Conservation (phyloP, 2,888 invertebrate genomes). For the Auanema freiburgensis region DNA sequence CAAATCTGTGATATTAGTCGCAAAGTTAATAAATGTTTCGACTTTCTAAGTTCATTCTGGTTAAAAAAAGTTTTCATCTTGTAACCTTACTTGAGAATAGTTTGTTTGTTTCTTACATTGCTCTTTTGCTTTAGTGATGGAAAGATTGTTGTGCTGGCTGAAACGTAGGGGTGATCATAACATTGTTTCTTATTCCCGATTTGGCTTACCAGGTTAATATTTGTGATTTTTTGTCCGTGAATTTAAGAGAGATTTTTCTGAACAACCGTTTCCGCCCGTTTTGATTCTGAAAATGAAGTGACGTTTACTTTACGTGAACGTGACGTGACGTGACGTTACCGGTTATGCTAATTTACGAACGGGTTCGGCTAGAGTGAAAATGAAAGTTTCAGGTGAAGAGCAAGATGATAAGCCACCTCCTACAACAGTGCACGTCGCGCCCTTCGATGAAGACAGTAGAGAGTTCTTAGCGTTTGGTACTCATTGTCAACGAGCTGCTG, state of each 20-base stretch:
- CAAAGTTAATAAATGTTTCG: no score
- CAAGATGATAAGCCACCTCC: conserved; percentile 57
- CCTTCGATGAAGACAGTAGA: conserved; percentile 52
- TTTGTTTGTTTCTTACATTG: conserved; percentile 6
- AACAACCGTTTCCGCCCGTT: neutral
- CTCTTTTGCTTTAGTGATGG: conserved; percentile 23
- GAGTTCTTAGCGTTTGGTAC: conserved; percentile 48
- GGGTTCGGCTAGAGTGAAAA: no score
- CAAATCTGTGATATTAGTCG: no score
- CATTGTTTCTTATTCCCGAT: conserved; percentile 56
- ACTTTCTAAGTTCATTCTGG: no score
- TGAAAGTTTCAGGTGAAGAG: conserved; percentile 50
- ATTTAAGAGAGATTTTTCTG: no score
- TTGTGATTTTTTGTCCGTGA: neutral
- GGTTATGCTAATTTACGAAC: no score
- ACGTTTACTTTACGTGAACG: neutral
- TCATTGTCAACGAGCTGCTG: conserved; percentile 53
- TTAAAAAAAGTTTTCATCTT: neutral
- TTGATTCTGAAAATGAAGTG: neutral
- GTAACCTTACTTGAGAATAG: neutral
- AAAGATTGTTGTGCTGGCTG: conserved; percentile 42
- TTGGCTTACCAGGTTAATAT: conserved; percentile 53
- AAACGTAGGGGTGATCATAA: conserved; percentile 51
- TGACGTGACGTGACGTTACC: neutral
- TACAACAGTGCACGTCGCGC: conserved; percentile 48